These are phyloP conservation scores for Cantharis rustica DNA, from an alignment of 2,888 invertebrate species.

Conservation along the genomic window DNA sequence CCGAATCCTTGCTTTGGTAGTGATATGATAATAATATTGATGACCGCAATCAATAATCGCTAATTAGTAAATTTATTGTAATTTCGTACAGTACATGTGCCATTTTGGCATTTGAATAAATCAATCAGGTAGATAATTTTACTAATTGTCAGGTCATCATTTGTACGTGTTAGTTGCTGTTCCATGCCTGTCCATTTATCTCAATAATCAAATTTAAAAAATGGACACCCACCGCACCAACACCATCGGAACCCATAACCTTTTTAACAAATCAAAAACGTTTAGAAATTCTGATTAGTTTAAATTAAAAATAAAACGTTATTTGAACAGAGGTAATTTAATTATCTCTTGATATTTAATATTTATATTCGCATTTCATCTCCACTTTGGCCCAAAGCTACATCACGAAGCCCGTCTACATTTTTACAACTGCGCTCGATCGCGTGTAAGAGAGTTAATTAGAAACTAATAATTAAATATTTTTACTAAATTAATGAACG, in stretches of 20 bases:
- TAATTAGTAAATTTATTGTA: constrained; percentile 6
- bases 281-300: constrained; percentile 11
- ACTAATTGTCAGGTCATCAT: constrained; percentile 22
- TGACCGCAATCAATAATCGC: not conserved
- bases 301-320: constrained; percentile 27
- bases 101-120: constrained; percentile 11
- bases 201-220: not conserved
- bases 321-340: constrained; percentile 29
- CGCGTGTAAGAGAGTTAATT: constrained; percentile 23
- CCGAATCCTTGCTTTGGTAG: not conserved
- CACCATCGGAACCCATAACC: not conserved
- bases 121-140: constrained; percentile 16
- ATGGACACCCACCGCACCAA: not conserved
- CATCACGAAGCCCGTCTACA: constrained; percentile 13
- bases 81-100: not conserved
- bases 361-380: constrained; percentile 30
- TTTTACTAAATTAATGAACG: constrained; percentile 6
- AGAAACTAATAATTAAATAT: constrained; percentile 27
- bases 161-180: constrained; percentile 5
- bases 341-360: constrained; percentile 30
- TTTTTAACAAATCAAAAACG: not conserved
- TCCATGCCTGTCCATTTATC: not conserved
- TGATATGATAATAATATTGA: not conserved
- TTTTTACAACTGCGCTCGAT: constrained; percentile 24
- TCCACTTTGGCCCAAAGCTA: constrained; percentile 23